Evolutionary conservation across 2,888 invertebrate genomes (phyloP).

Genomic region (Thera obeliscata): DNA sequence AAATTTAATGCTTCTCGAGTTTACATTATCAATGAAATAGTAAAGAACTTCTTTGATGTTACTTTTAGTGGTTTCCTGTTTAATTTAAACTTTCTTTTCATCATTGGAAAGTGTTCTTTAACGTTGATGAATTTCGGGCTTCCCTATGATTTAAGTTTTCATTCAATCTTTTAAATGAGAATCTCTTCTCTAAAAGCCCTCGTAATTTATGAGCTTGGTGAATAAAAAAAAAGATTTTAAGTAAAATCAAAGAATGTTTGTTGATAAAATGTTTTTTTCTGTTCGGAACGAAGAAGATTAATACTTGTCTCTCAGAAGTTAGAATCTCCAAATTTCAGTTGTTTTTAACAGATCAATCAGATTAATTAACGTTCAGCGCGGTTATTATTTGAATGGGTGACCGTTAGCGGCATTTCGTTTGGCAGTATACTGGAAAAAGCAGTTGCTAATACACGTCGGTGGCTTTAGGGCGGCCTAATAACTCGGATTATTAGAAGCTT

Average conservation of each 20-base stretch:
- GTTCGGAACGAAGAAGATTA: too few species aligned
- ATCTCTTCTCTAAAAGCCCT: slow-evolving; percentile 23
- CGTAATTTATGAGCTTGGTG: slow-evolving; percentile 9
- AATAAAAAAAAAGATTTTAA: background rate
- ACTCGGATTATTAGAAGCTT: background rate
- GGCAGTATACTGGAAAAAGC: too few species aligned
- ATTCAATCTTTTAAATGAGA: slow-evolving; percentile 6
- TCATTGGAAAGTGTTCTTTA: slow-evolving; percentile 34
- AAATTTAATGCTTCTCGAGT: slow-evolving; percentile 43
- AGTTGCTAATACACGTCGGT: background rate
- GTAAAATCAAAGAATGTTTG: too few species aligned
- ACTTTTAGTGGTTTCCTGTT: slow-evolving; percentile 50
- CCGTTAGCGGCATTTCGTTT: too few species aligned
- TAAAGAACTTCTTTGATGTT: slow-evolving; percentile 47
- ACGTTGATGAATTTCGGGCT: slow-evolving; percentile 27
- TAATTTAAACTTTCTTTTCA: slow-evolving; percentile 43
- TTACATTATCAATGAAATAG: slow-evolving; percentile 44
- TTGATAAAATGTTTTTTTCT: too few species aligned
- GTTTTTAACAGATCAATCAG: too few species aligned
- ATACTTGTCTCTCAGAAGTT: too few species aligned
- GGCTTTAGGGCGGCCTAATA: background rate
- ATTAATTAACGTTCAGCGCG: too few species aligned
- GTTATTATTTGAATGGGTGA: too few species aligned
- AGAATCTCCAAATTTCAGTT: too few species aligned
- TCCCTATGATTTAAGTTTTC: slow-evolving; percentile 20